Evolutionary conservation across 2,113 vertebrate genomes (phyloP).

Genomic region (Cromileptes altivelis): DNA sequence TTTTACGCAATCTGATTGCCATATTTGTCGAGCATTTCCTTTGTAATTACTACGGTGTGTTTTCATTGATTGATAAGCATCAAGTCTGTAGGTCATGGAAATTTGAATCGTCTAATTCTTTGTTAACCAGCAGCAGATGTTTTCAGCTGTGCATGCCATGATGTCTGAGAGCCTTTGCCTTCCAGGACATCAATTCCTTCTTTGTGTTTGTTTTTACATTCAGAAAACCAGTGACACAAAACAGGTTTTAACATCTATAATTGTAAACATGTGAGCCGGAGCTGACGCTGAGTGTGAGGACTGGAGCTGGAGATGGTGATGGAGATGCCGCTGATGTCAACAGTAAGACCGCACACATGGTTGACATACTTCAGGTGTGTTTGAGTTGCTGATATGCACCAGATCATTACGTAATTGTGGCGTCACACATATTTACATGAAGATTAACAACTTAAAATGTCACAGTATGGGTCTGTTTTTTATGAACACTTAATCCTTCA

Average conservation of each 20-base stretch:
- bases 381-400: not conserved
- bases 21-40: slow-evolving; percentile 1
- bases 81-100: slow-evolving; percentile 31
- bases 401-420: not conserved
- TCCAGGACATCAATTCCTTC: not conserved
- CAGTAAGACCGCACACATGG: not conserved
- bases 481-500: not conserved
- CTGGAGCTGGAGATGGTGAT: not conserved
- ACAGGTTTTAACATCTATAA: not conserved
- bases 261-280: slow-evolving; percentile 5
- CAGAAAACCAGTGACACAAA: not conserved
- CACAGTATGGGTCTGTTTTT: not conserved
- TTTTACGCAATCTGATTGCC: not conserved
- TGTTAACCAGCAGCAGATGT: not conserved
- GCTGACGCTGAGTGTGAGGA: not conserved
- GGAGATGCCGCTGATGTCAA: not conserved
- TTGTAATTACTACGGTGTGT: not conserved
- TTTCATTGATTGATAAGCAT: slow-evolving; percentile 12
- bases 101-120: slow-evolving; percentile 22
- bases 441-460: not conserved
- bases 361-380: not conserved
- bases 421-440: not conserved
- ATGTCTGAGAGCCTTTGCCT: not conserved
- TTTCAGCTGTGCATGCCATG: not conserved
- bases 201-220: slow-evolving; percentile 33